Conservation (phyloP, 2,888 invertebrate species). For the Hoplodrina blanda region DNA sequence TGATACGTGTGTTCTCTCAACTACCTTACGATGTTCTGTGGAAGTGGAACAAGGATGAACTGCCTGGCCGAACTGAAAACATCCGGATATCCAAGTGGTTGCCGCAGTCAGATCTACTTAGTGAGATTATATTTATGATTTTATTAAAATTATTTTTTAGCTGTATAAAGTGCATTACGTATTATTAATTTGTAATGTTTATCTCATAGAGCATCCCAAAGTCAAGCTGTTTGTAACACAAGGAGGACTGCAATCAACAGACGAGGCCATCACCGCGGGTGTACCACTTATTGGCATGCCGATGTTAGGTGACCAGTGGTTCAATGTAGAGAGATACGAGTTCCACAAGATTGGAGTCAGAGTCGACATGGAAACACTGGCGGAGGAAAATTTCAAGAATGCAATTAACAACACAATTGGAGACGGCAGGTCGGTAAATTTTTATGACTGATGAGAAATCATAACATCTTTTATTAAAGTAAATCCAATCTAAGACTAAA, state of each 20-base stretch:
- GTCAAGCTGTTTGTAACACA: constrained; percentile 81
- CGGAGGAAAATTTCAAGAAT: constrained; percentile 64
- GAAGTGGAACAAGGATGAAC: constrained; percentile 75
- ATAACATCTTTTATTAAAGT: too few relatives aligned
- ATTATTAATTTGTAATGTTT: constrained; percentile 18
- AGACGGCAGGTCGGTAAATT: constrained; percentile 63
- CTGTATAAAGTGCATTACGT: background rate
- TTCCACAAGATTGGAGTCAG: constrained; percentile 71
- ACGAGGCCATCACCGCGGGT: constrained; percentile 79
- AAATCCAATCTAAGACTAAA: too few relatives aligned
- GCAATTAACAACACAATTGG: constrained; percentile 65
- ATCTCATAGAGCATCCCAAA: constrained; percentile 79
- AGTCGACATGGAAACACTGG: constrained; percentile 70
- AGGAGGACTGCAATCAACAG: constrained; percentile 81
- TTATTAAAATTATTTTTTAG: background rate
- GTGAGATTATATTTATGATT: constrained; percentile 27
- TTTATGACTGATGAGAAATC: too few relatives aligned
- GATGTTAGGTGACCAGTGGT: constrained; percentile 80
- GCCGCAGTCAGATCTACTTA: constrained; percentile 74
- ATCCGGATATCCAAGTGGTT: constrained; percentile 78
- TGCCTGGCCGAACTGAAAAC: constrained; percentile 70
- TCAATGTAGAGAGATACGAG: constrained; percentile 74
- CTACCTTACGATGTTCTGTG: constrained; percentile 77
- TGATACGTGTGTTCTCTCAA: constrained; percentile 72
- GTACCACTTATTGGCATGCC: constrained; percentile 83